Base-by-base conservation (phyloP, 1,140 invertebrate species). In the Ceratina japonica region DNA sequence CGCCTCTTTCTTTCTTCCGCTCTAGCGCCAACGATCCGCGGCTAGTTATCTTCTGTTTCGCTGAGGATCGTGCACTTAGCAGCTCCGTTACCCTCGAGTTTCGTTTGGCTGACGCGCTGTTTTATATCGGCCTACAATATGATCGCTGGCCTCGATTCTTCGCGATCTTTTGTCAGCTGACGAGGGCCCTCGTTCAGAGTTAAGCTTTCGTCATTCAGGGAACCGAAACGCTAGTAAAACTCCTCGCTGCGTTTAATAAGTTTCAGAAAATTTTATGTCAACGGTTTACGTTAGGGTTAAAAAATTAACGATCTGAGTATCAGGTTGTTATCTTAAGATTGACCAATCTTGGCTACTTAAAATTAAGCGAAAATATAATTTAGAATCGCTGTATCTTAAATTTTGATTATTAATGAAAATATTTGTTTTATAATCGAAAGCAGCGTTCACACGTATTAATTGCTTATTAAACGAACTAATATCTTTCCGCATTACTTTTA, bases 1-100 rank as follows among this genome's bases (percentile, higher is more conserved):
- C 79, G 37, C 37, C 37, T 44, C 37, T 76, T 62, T 18, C 61
- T 62, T 71, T 84, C 81, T 83, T 84, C 75, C 52, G 56, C 52
- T 72, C 62, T 16, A 76, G 59, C 66, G 69, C 68, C 63, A 69
- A 83, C 81, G 78, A 83, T 20, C 77, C 70, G 64, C 63, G 75
- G 66, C 59, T 59, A 72, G 75, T 79, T 79, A 79, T 72, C 72
- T 66, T 52, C 44, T 49, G 44, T 59, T 63, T 63, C 62, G 44
- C n/a, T 24, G 37, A 18, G 22, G 18, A 76, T 59, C 64, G 10
- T 27, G 54, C 22, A 52, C 52, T 75, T 44, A 56, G 54, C 54
- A 24, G 37, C 37, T 64, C 27, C n/a, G 31, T 44, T 64, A 64
- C 63, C n/a, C 31, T 44, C 37, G 12, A 58, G 70, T 8, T 20